Conservation (phyloP, 2,888 invertebrate species). For the Agriopis aurantiaria region DNA sequence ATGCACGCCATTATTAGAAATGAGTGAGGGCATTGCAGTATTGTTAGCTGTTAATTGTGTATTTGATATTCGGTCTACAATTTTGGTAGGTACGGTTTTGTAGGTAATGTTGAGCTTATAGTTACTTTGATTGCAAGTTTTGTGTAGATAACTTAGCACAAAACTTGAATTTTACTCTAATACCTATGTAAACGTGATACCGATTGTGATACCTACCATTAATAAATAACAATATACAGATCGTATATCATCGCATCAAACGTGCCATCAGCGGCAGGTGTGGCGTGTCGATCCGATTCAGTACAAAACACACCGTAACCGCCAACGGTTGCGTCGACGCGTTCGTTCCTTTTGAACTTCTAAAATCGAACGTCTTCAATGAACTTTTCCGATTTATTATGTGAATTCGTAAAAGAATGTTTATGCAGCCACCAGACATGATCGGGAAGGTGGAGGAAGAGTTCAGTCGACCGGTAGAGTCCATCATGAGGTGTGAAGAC, state of each 20-base stretch:
- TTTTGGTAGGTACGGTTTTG: too few species aligned
- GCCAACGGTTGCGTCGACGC: constrained; percentile 49
- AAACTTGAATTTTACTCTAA: too few species aligned
- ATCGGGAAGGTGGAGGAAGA: constrained; percentile 62
- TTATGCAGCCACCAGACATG: constrained; percentile 60
- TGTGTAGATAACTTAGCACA: too few species aligned
- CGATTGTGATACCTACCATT: not conserved
- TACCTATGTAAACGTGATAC: too few species aligned
- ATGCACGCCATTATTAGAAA: too few species aligned
- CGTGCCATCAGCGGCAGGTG: constrained; percentile 21
- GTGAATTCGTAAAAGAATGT: constrained; percentile 62
- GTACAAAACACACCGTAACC: constrained; percentile 46
- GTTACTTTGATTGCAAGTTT: too few species aligned
- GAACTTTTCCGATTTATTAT: constrained; percentile 56
- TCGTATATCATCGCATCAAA: not conserved
- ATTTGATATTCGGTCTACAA: too few species aligned
- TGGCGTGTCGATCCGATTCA: constrained; percentile 25
- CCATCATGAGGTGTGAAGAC: constrained; percentile 81
- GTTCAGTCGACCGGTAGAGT: constrained; percentile 77
- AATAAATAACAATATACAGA: not conserved
- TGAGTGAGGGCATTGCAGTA: too few species aligned
- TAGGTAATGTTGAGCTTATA: too few species aligned
- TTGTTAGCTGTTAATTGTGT: too few species aligned
- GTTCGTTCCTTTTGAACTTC: constrained; percentile 51
- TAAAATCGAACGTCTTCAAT: constrained; percentile 52